phyloP scores from a whole-genome alignment of 2,797 vertebrate species.

The Alfaro cultratus region DNA sequence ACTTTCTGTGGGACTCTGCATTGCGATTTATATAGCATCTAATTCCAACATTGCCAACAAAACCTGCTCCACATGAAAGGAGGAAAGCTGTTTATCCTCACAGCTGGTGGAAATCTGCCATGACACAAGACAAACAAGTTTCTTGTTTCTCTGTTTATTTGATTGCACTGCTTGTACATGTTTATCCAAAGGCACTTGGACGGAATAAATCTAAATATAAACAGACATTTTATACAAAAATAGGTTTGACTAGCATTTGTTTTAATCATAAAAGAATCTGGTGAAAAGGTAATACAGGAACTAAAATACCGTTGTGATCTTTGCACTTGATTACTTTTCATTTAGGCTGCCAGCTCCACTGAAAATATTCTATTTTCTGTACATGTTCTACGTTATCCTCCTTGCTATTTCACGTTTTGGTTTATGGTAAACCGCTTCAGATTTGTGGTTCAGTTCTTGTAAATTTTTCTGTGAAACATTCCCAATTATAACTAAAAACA shows the following conservation, averaged over 20 bases:
- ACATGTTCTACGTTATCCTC: neutral
- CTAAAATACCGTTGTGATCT: neutral
- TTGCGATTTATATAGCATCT: neutral
- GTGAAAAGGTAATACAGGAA: neutral
- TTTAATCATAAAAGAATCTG: neutral
- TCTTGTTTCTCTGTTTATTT: neutral
- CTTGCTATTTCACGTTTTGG: neutral
- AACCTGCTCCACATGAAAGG: neutral
- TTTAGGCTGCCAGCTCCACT: neutral
- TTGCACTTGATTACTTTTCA: neutral
- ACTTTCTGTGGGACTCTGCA: neutral
- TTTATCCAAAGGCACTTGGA: neutral
- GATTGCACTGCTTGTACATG: neutral
- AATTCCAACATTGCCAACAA: neutral
- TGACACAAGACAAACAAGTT: conserved; percentile 4
- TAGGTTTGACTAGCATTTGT: neutral
- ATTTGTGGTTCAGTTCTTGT: neutral
- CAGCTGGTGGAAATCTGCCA: neutral
- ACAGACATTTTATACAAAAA: neutral
- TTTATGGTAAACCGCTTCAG: neutral
- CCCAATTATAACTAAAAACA: too few relatives aligned
- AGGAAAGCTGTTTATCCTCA: conserved; percentile 10
- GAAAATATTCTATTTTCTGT: neutral
- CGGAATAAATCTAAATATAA: neutral
- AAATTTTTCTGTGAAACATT: too few relatives aligned